Conservation (phyloP, 2,113 vertebrate species). For the Pelmatolapia mariae region DNA sequence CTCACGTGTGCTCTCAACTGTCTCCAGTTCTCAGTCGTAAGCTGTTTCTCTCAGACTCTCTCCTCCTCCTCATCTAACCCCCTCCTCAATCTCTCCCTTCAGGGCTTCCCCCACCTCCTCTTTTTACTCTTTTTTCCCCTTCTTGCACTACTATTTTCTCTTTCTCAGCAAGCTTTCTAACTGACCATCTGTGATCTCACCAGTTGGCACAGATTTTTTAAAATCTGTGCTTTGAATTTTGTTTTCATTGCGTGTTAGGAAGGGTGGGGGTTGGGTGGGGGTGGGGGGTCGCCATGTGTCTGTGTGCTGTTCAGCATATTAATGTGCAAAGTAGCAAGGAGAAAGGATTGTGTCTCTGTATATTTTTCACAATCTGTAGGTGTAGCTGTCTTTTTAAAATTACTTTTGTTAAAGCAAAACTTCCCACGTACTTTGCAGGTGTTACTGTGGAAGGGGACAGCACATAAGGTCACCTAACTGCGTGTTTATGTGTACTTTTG, state of each 20-base stretch:
- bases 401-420: background rate
- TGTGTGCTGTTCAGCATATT: conserved; percentile 18
- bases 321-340: conserved; percentile 18
- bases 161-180: background rate
- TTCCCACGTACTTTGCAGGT: conserved; percentile 23
- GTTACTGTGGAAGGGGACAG: background rate
- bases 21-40: conserved; percentile 39
- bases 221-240: background rate
- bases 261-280: too few relatives aligned
- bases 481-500: conserved; percentile 25
- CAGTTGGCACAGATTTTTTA: background rate
- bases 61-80: conserved; percentile 46
- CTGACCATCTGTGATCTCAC: background rate
- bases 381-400: conserved; percentile 26
- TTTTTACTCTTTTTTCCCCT: background rate
- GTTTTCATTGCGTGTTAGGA: background rate
- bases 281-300: background rate
- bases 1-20: background rate
- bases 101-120: conserved; percentile 19
- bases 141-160: background rate
- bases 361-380: conserved; percentile 7
- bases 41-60: conserved; percentile 17
- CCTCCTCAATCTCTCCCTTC: conserved; percentile 7
- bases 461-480: conserved; percentile 5
- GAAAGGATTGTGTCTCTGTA: conserved; percentile 33